Evolutionary conservation across 2,797 vertebrate species (phyloP).

Genomic region (Mus minutoides): DNA sequence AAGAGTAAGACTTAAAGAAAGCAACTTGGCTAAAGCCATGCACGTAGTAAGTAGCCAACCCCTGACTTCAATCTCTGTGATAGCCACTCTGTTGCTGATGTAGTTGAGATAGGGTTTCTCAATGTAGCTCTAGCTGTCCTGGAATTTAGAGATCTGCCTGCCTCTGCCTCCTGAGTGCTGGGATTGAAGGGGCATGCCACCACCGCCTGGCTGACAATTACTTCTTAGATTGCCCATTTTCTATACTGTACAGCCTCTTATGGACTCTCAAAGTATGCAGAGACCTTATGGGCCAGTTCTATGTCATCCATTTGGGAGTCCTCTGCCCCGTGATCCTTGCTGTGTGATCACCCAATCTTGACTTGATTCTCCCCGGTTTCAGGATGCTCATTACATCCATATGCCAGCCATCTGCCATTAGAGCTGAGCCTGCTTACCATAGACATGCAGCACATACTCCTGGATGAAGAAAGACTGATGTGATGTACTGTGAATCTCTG

Average conservation of each 20-base stretch:
- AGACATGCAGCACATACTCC: conserved; percentile 63
- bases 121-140: background rate
- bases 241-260: background rate
- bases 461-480: background rate
- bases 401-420: background rate
- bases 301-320: background rate
- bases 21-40: background rate
- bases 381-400: background rate
- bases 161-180: background rate
- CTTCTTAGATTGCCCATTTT: background rate
- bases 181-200: background rate
- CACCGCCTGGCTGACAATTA: background rate
- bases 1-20: background rate
- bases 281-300: background rate
- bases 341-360: background rate
- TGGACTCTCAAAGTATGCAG: background rate
- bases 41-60: background rate
- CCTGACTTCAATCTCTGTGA: background rate
- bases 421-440: conserved; percentile 68
- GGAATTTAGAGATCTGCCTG: background rate
- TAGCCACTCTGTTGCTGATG: background rate
- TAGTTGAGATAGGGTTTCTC: background rate
- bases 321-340: background rate
- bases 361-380: background rate
- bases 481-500: background rate